Conservation (phyloP, 1,140 invertebrate genomes). For the Temnothorax longispinosus region DNA sequence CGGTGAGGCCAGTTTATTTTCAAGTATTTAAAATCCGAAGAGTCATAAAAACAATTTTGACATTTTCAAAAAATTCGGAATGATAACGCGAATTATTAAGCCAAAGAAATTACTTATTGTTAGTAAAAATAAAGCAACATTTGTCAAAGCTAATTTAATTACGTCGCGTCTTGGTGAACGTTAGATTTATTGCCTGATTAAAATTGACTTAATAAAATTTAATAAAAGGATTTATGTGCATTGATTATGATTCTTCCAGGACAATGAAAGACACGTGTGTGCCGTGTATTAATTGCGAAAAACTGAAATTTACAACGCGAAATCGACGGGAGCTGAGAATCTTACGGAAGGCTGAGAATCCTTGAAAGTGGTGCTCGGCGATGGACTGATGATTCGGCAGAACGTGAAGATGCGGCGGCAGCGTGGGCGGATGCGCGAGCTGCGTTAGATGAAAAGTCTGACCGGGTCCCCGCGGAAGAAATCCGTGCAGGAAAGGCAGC, state of each 20-base stretch:
- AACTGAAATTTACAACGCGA: too few species aligned
- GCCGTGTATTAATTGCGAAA: not conserved
- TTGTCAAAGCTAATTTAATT: not conserved
- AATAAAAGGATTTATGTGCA: too few species aligned
- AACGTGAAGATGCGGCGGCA: conserved; percentile 71
- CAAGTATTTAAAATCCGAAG: not conserved
- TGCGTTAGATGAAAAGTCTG: conserved; percentile 74
- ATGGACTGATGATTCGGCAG: conserved; percentile 69
- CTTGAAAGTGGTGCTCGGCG: conserved; percentile 78
- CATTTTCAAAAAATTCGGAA: not conserved
- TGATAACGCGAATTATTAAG: not conserved
- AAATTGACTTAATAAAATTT: not conserved
- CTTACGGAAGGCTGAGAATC: conserved; percentile 82
- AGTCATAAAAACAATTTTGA: not conserved
- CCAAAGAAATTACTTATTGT: not conserved
- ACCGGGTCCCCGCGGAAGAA: conserved; percentile 64
- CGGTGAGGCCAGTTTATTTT: not conserved
- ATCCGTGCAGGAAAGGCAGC: conserved; percentile 71
- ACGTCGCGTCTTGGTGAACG: not conserved
- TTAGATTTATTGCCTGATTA: not conserved
- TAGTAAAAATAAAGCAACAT: not conserved
- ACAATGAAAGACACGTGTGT: not conserved
- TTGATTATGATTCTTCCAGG: not conserved
- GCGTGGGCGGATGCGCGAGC: conserved; percentile 67
- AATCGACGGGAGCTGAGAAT: conserved; percentile 54